Base-by-base conservation (phyloP, 2,113 vertebrate genomes). In the Coptodon bakossiorum region DNA sequence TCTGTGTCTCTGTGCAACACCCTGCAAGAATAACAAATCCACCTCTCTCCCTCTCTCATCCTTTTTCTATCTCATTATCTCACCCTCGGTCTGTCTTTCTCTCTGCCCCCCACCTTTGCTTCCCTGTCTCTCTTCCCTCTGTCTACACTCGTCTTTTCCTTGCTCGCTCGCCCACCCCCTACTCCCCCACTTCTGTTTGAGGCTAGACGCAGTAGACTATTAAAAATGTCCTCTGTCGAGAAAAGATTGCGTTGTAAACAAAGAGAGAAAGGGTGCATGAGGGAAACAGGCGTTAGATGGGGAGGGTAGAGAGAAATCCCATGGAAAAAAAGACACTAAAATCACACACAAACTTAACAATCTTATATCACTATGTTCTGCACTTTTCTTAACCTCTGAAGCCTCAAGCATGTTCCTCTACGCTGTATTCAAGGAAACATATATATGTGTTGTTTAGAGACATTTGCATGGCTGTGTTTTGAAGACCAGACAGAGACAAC, bases 1-100 rank as follows among this genome's bases (percentile, higher is more conserved):
- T 93, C 92, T 93, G 63, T 16, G 86, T 92, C 86, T 91, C 90
- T 93, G 90, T 89, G 88, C 86, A 94, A 92, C 91, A 90, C 90
- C 90, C 91, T 90, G 91, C 88, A 94, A 94, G 90, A 92, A 94
- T 89, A 94, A 90, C 84, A 91, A 90, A 91, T 88, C 94, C 90
- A 89, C 87, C 87, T 93, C 86, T 87, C 88, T 88, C 85, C 57
- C 86, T 90, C 85, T 71, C 86, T 92, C 87, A 85, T 90, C 85
- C 88, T 66, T 80, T 86, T 61, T 91, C 93, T 89, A 86, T 92
- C 91, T 92, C 81, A 91, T 90, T 93, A 90, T 92, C 91, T 91
- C 85, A 78, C 81, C 85, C 91, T 91, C 73, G 45, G 57, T 88
- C 86, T 86, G 53, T 92, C 90, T 84, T 29, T 86, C 88, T 29